Evolutionary conservation across 2,113 vertebrate species (phyloP).

Genomic region (Ranitomeya imitator): DNA sequence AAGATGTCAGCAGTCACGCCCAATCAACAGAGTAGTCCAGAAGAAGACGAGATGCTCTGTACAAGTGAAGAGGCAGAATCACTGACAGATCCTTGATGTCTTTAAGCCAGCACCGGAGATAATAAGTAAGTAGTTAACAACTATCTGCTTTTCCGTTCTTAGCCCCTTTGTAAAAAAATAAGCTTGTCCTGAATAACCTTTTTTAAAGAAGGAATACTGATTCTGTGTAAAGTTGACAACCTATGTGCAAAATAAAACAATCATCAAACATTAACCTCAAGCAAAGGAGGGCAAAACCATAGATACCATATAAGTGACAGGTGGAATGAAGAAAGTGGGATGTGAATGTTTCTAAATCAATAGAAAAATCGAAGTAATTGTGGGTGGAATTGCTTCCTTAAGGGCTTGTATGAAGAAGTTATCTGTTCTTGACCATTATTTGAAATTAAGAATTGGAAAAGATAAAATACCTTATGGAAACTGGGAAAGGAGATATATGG

Average conservation of each 20-base stretch:
- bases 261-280: background rate
- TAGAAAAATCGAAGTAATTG: slow-evolving; percentile 15
- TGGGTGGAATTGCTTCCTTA: slow-evolving; percentile 7
- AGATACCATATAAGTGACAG: background rate
- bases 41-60: too few species aligned
- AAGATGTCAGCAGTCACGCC: too few species aligned
- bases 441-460: slow-evolving; percentile 31
- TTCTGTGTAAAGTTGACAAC: background rate
- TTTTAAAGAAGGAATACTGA: background rate
- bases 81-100: too few species aligned
- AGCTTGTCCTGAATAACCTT: background rate
- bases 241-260: background rate
- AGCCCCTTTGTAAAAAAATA: too few species aligned
- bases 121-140: too few species aligned
- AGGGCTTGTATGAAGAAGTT: background rate
- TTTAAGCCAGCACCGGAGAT: too few species aligned
- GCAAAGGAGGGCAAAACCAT: background rate
- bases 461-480: slow-evolving; percentile 9
- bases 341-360: background rate
- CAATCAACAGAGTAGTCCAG: too few species aligned
- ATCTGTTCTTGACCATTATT: slow-evolving; percentile 22
- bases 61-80: too few species aligned
- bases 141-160: too few species aligned
- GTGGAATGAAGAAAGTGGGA: background rate
- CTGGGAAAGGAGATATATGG: background rate